Evolutionary conservation across 2,888 invertebrate species (phyloP).

Genomic region (Amorpha juglandis): DNA sequence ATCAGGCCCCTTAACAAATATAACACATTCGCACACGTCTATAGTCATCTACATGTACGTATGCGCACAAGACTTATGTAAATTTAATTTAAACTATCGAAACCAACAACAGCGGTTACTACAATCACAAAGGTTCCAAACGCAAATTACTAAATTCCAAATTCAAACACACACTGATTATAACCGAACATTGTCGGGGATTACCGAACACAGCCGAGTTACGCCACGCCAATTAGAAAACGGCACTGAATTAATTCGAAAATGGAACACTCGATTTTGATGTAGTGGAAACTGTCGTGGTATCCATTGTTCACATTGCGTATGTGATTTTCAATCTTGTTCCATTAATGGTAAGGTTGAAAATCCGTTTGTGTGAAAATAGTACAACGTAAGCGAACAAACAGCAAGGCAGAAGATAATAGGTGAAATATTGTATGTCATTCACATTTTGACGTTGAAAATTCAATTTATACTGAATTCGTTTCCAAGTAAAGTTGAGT

Average conservation of each 20-base stretch:
- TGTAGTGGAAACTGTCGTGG: slow-evolving; percentile 77
- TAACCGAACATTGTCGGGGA: slow-evolving; percentile 34
- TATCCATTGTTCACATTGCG: slow-evolving; percentile 9
- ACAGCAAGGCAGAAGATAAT: slow-evolving; percentile 22
- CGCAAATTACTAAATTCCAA: slow-evolving; percentile 69
- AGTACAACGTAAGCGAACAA: slow-evolving; percentile 1
- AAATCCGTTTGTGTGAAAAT: not conserved
- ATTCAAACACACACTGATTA: slow-evolving; percentile 77
- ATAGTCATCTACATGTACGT: slow-evolving; percentile 29
- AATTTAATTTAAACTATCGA: slow-evolving; percentile 47
- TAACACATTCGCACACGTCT: not conserved
- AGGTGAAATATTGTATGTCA: slow-evolving; percentile 25
- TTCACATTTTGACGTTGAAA: slow-evolving; percentile 11
- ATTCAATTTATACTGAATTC: slow-evolving; percentile 19
- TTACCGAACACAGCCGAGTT: slow-evolving; percentile 59
- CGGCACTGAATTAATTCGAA: slow-evolving; percentile 77
- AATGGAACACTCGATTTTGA: slow-evolving; percentile 83
- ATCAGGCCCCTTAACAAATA: slow-evolving; percentile 32
- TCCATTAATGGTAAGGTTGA: not conserved
- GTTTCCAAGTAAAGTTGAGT: slow-evolving; percentile 13
- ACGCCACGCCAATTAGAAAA: slow-evolving; percentile 83
- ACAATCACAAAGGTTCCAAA: slow-evolving; percentile 61
- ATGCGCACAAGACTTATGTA: slow-evolving; percentile 38
- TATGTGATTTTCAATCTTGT: not conserved
- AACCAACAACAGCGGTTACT: slow-evolving; percentile 52